Evolutionary conservation across 1,140 invertebrate species (phyloP).

Genomic region (Dreissena rostriformis): DNA sequence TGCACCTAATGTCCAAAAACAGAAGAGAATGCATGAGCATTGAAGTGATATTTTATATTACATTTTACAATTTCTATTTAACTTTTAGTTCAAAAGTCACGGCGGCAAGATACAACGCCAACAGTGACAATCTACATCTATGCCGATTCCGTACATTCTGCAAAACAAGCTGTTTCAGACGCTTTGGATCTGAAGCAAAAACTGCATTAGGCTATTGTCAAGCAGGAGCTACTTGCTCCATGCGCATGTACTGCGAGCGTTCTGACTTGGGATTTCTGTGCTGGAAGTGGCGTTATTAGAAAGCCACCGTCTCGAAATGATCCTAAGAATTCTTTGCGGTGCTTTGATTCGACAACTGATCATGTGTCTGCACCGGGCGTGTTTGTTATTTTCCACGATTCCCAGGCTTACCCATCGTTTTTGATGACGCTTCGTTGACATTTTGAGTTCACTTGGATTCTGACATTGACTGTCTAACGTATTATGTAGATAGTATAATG

Average conservation of each 20-base stretch:
- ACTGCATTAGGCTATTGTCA: constrained; percentile 20
- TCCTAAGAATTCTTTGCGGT: background rate
- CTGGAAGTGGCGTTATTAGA: background rate
- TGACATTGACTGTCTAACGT: too few species aligned
- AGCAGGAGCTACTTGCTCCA: background rate
- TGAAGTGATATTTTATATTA: too few species aligned
- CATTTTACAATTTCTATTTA: too few species aligned
- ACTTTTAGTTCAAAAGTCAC: too few species aligned
- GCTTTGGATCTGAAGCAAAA: background rate
- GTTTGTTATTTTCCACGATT: constrained; percentile 55
- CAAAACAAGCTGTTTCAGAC: too few species aligned
- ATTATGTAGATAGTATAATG: too few species aligned
- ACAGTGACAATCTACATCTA: too few species aligned
- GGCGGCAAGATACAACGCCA: too few species aligned
- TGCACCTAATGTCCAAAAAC: too few species aligned
- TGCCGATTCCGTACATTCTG: too few species aligned
- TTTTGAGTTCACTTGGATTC: too few species aligned
- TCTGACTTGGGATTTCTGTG: constrained; percentile 34
- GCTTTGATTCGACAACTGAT: constrained; percentile 47
- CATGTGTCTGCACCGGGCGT: constrained; percentile 29
- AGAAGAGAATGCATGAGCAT: too few species aligned
- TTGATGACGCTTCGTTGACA: constrained; percentile 25
- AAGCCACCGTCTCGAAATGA: constrained; percentile 3
- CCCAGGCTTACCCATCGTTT: constrained; percentile 34
- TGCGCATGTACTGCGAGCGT: constrained; percentile 37